Evolutionary conservation across 2,888 invertebrate genomes (phyloP).

Genomic region (Bhutanitis thaidina): DNA sequence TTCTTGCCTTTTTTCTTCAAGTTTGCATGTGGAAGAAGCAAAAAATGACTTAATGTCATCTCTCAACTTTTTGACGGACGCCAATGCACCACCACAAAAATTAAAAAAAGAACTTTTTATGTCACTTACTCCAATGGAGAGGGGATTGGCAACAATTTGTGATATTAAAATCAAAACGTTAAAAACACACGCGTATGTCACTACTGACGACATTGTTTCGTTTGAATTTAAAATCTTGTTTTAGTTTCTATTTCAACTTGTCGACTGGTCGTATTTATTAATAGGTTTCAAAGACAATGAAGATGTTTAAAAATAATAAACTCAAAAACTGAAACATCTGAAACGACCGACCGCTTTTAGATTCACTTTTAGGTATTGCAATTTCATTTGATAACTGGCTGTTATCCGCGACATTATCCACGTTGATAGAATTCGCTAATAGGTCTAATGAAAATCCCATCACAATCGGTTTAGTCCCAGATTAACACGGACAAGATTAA

Average conservation of each 20-base stretch:
- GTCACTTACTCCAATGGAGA: not conserved
- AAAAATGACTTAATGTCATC: constrained; percentile 19
- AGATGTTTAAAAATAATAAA: constrained; percentile 13
- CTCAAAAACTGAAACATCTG: constrained; percentile 28
- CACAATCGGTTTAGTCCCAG: too few relatives aligned
- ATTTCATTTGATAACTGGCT: too few relatives aligned
- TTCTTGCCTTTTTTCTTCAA: constrained; percentile 25
- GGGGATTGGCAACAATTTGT: not conserved
- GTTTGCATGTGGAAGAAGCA: constrained; percentile 1
- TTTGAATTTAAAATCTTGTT: constrained; percentile 2
- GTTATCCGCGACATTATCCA: too few relatives aligned
- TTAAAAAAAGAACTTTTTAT: constrained; percentile 9
- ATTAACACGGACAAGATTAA: too few relatives aligned
- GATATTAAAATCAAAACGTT: constrained; percentile 4
- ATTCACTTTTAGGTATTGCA: too few relatives aligned
- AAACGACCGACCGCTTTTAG: not conserved
- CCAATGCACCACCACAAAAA: not conserved
- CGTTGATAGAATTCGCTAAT: too few relatives aligned
- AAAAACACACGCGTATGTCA: constrained; percentile 1
- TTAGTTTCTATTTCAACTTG: not conserved
- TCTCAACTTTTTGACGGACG: constrained; percentile 15
- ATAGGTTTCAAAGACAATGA: constrained; percentile 9
- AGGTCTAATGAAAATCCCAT: too few relatives aligned
- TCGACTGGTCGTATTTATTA: not conserved
- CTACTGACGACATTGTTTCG: not conserved